Percentiles rank a stretch among this genome's conserved stretches.
Conservation (phyloP, 2,888 invertebrate species). For the Drosophila phalerata region DNA sequence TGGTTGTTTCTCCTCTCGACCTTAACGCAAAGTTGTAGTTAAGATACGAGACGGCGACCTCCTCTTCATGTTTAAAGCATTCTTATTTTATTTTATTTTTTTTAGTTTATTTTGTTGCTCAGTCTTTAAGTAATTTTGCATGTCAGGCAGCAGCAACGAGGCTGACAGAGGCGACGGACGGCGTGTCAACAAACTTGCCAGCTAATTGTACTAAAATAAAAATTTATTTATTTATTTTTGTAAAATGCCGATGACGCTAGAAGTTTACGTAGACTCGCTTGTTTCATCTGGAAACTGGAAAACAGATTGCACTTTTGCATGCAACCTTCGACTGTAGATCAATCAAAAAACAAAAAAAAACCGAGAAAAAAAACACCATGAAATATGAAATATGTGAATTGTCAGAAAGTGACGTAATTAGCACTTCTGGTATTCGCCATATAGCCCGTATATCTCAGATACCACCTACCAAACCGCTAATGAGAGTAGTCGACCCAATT, state of each 20-base stretch:
- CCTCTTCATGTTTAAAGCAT: constrained; percentile 57
- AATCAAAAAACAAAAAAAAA: constrained; percentile 61
- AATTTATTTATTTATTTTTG: constrained; percentile 47
- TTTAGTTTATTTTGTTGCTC: constrained; percentile 8
- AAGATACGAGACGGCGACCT: constrained; percentile 53
- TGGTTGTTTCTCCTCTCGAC: constrained; percentile 40
- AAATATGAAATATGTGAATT: constrained; percentile 30
- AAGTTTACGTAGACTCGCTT: constrained; percentile 35
- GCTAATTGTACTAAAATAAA: constrained; percentile 75
- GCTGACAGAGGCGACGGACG: constrained; percentile 38
- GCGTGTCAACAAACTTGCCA: constrained; percentile 70
- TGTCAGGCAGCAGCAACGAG: constrained; percentile 59
- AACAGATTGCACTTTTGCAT: constrained; percentile 79
- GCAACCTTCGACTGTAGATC: constrained; percentile 79
- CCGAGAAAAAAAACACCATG: constrained; percentile 3
- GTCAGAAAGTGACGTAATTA: constrained; percentile 63
- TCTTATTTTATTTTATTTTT: constrained; percentile 25
- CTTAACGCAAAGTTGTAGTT: constrained; percentile 37
- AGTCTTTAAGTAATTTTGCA: constrained; percentile 75
- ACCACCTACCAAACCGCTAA: constrained; percentile 50
- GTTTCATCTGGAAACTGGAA: constrained; percentile 59
- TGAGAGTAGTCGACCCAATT: constrained; percentile 71
- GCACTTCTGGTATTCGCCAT: constrained; percentile 53
- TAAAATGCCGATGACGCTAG: constrained; percentile 53
- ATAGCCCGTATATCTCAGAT: constrained; percentile 38